Evolutionary conservation across 2,113 vertebrate genomes (phyloP), one percentile per base, ranked within the genome.

Genomic region (Pyxicephalus adspersus): DNA sequence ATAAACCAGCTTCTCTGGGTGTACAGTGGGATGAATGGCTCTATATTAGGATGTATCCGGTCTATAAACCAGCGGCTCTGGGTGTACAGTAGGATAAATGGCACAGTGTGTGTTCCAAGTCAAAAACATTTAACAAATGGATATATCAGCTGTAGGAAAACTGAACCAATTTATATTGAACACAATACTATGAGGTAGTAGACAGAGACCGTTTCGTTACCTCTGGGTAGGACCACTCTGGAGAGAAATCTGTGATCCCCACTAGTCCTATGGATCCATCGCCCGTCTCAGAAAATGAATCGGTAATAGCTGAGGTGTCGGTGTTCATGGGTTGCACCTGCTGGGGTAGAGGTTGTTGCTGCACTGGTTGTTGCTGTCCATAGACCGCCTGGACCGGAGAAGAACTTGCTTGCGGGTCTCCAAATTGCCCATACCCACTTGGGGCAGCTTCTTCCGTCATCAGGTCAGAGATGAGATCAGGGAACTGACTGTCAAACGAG

Each of bases 141-240:
- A 45, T 13, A 45, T 45, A 45, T 45, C 11, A 45, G 11, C 38
- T 13, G 8, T 45, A 13, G 9, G 38, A 2, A 45, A 1, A 45
- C 38, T 9, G 38, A 13, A 13, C 38, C 38, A 2, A 2, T 11
- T 2, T 45, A 6, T 2, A 45, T 13, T 45, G 11, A 0, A 45
- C 38, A 45, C 38, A 45, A 45, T 45, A 45, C 11, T 13, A 45
- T 2, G 38, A 13, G 38, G 15, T 13, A 45, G 38, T 45, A 2
- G 8, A 45, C 38, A 45, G 38, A 45, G 38, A 45, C 8, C 0
- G 38, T n/a, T n/a, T n/a, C n/a, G 5, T 89, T 82, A 96, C 95
- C 95, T 97, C 95, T 0, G 95, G 95, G 84, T 96, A 96, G 2
- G 95, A 96, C 96, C 96, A 97, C 85, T 97, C 95, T 0, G 96